These are phyloP conservation scores for Eupithecia inturbata DNA, from an alignment of 2,888 invertebrate species.

Conservation along the genomic window DNA sequence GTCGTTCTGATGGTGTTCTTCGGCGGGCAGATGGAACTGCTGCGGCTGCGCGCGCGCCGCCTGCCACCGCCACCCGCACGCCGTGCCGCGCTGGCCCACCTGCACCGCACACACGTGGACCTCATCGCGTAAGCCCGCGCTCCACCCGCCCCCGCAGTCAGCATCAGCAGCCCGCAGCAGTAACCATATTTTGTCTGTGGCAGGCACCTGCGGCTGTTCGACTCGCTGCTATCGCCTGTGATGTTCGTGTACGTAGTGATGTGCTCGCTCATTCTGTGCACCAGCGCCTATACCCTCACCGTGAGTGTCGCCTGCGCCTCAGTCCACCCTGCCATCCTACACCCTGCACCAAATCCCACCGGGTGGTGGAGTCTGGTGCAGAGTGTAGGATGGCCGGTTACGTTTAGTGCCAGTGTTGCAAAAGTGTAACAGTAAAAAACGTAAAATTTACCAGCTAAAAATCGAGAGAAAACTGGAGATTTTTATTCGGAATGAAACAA, in stretches of 20 bases:
- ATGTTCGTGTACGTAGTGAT: slow-evolving; percentile 76
- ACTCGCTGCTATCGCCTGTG: slow-evolving; percentile 73
- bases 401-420: background rate
- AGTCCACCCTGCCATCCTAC: no score
- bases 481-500: slow-evolving; percentile 8
- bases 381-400: no score
- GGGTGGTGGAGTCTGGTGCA: no score
- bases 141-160: background rate
- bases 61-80: slow-evolving; percentile 51
- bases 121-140: slow-evolving; percentile 66
- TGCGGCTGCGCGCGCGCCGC: slow-evolving; percentile 62
- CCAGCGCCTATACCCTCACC: slow-evolving; percentile 72
- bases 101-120: slow-evolving; percentile 62
- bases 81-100: slow-evolving; percentile 45
- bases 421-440: background rate
- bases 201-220: slow-evolving; percentile 70
- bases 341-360: background rate
- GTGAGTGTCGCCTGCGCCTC: slow-evolving; percentile 53
- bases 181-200: slow-evolving; percentile 37
- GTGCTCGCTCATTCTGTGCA: slow-evolving; percentile 72
- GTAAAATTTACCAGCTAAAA: slow-evolving; percentile 3
- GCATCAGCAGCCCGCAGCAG: background rate
- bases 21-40: slow-evolving; percentile 69
- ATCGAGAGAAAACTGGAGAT: slow-evolving; percentile 6
- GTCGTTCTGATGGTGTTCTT: slow-evolving; percentile 72